These are phyloP conservation scores for Protophormia terraenovae DNA, from an alignment of 2,888 invertebrate genomes.

Conservation along the genomic window DNA sequence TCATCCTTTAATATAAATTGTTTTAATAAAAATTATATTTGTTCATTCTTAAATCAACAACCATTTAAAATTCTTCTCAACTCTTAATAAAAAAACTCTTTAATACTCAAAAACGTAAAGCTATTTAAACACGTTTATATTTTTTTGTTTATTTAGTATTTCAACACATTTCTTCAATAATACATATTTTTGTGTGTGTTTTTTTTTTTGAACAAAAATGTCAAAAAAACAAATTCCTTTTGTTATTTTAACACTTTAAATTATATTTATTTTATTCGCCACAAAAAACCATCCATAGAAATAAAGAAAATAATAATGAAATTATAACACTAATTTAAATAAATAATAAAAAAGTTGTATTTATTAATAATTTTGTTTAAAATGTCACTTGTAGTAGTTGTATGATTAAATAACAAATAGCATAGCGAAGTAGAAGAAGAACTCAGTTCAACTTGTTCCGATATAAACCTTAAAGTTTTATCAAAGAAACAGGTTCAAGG, in stretches of 20 bases:
- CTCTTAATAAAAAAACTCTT: no score
- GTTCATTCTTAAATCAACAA: no score
- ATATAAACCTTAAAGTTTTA: background rate
- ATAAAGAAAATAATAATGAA: slow-evolving; percentile 6
- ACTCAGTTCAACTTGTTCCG: background rate
- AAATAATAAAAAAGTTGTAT: slow-evolving; percentile 15
- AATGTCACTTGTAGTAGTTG: slow-evolving; percentile 61
- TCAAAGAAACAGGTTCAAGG: slow-evolving; percentile 42
- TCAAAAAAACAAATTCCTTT: slow-evolving; percentile 1
- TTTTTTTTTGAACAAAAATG: background rate
- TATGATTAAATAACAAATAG: slow-evolving; percentile 5
- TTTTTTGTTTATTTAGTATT: no score
- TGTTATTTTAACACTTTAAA: slow-evolving; percentile 23
- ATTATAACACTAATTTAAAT: slow-evolving; percentile 6
- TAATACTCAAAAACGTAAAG: no score
- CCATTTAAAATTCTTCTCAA: background rate
- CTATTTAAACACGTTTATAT: slow-evolving; percentile 10
- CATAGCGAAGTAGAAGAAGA: background rate
- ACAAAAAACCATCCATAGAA: background rate
- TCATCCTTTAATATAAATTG: no score
- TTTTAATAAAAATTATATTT: no score
- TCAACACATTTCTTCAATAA: no score
- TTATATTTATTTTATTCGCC: background rate
- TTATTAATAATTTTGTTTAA: slow-evolving; percentile 34
- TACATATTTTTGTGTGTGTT: background rate